phyloP scores from a whole-genome alignment of 2,113 vertebrate species.

The Poecile atricapillus region DNA sequence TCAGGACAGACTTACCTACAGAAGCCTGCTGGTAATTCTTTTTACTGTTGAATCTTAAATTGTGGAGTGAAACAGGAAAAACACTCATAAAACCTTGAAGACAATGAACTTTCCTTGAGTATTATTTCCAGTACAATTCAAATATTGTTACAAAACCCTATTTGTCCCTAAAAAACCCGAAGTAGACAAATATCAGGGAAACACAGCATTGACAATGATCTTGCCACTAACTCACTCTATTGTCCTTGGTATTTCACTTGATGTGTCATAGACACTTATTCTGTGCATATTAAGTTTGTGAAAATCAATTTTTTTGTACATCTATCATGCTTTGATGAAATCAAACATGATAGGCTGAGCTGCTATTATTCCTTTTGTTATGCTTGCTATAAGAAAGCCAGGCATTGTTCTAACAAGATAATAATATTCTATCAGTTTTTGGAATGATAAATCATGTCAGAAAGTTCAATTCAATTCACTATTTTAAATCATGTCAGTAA shows the following conservation, averaged over 20 bases:
- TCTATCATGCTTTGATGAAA: not conserved
- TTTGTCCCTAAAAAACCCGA: not conserved
- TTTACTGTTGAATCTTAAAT: not conserved
- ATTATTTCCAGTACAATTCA: not conserved
- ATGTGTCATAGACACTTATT: not conserved
- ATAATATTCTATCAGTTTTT: not conserved
- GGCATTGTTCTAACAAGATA: not conserved
- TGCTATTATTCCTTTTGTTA: not conserved
- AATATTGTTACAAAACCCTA: not conserved
- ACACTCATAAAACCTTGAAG: not conserved
- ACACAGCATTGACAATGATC: not conserved
- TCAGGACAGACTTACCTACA: not conserved
- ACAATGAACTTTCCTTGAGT: not conserved
- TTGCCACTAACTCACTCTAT: not conserved
- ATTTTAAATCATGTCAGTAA: constrained; percentile 35
- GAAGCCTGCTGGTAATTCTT: not conserved
- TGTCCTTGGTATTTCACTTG: not conserved
- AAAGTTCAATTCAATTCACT: constrained; percentile 13
- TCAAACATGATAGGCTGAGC: not conserved
- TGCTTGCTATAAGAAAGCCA: not conserved
- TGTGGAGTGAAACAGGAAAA: not conserved
- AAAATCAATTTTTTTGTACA: not conserved
- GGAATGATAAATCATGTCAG: constrained; percentile 2
- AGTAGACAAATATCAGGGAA: not conserved
- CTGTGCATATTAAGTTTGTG: not conserved